A percentile compares a stretch with the other conserved stretches of the same genome.
These are phyloP conservation scores for Druon quercuslanigerum DNA, from an alignment of 1,140 invertebrate species.

Conservation along the genomic window DNA sequence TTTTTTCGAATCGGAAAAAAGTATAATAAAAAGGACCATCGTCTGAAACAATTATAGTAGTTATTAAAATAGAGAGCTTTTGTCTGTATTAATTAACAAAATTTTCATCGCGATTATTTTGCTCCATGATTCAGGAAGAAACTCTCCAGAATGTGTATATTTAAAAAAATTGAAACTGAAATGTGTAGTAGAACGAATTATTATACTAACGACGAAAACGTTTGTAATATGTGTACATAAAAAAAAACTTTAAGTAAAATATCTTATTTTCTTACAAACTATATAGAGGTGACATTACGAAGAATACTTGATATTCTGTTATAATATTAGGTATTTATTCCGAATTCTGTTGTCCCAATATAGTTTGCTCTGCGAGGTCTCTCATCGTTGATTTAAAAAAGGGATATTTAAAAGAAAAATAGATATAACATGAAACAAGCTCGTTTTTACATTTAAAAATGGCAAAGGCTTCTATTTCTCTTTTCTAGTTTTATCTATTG, in stretches of 20 bases:
- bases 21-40: constrained; percentile 35
- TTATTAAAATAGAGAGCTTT: constrained; percentile 33
- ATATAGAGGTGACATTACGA: constrained; percentile 64
- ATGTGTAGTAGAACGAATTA: constrained; percentile 9
- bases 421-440: constrained; percentile 37
- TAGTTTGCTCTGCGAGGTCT: constrained; percentile 61
- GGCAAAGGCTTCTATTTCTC: background rate
- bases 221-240: constrained; percentile 72
- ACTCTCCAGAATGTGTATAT: constrained; percentile 22
- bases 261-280: constrained; percentile 72
- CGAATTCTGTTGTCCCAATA: constrained; percentile 61
- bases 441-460: constrained; percentile 23
- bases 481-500: constrained; percentile 30
- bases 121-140: background rate
- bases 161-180: constrained; percentile 3
- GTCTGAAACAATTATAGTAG: constrained; percentile 32
- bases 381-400: constrained; percentile 36
- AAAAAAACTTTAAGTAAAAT: constrained; percentile 66
- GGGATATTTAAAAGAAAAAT: constrained; percentile 32
- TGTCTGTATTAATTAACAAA: background rate
- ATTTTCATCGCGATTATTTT: background rate
- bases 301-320: constrained; percentile 65
- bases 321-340: constrained; percentile 68
- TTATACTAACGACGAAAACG: constrained; percentile 43
- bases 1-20: constrained; percentile 10